Evolutionary conservation across 2,888 invertebrate genomes (phyloP).

Genomic region (Muschampia plurimacula): DNA sequence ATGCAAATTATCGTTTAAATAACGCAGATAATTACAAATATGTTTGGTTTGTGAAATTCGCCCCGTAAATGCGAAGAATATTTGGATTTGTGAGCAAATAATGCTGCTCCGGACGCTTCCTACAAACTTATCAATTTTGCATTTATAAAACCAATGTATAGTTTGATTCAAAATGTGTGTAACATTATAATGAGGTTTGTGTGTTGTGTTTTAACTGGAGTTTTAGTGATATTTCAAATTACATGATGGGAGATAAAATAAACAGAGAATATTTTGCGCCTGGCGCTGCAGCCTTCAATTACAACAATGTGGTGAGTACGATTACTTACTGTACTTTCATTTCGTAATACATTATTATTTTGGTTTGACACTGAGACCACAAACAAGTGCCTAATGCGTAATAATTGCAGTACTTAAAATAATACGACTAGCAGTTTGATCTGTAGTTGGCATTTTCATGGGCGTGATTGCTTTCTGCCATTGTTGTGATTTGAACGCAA

Average conservation of each 20-base stretch:
- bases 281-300: slow-evolving; percentile 77
- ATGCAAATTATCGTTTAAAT: not conserved
- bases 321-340: slow-evolving; percentile 31
- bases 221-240: slow-evolving; percentile 53
- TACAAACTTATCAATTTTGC: slow-evolving; percentile 52
- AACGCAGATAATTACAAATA: not conserved
- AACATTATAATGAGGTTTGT: slow-evolving; percentile 52
- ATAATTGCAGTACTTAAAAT: not conserved
- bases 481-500: not conserved
- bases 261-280: slow-evolving; percentile 76
- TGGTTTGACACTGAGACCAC: slow-evolving; percentile 11
- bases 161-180: slow-evolving; percentile 46
- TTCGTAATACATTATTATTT: slow-evolving; percentile 31
- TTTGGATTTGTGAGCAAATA: slow-evolving; percentile 46
- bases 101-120: slow-evolving; percentile 76
- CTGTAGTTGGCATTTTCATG: not conserved
- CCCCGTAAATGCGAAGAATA: slow-evolving; percentile 2
- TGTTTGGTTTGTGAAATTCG: not conserved
- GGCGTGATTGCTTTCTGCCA: not conserved
- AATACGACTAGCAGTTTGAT: not conserved
- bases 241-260: slow-evolving; percentile 76
- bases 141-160: slow-evolving; percentile 38
- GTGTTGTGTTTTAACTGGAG: slow-evolving; percentile 51
- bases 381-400: not conserved
- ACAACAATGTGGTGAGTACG: slow-evolving; percentile 79